Conservation (phyloP, 1,140 invertebrate genomes). For the Zaprionus davidi region DNA sequence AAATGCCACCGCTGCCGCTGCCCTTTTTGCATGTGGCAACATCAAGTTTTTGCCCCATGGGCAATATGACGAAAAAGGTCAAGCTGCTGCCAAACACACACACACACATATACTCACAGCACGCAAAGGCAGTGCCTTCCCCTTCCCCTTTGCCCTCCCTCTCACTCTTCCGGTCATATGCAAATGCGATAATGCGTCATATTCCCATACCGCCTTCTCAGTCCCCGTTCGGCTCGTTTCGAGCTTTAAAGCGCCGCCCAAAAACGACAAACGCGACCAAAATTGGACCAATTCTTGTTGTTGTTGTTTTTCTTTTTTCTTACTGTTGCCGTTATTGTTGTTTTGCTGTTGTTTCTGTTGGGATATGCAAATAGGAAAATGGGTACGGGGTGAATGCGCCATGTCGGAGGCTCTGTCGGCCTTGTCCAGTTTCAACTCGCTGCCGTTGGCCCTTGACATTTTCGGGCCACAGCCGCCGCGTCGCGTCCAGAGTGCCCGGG, state of each 20-base stretch:
- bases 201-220: constrained; percentile 12
- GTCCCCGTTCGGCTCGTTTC: not conserved
- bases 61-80: constrained; percentile 33
- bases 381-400: constrained; percentile 13
- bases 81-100: constrained; percentile 14
- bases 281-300: constrained; percentile 62
- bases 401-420: constrained; percentile 4
- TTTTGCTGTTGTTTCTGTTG: constrained; percentile 16
- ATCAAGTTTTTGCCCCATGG: constrained; percentile 11
- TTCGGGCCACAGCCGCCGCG: constrained; percentile 26
- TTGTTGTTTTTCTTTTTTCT: constrained; percentile 13
- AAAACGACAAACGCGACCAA: constrained; percentile 60
- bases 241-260: constrained; percentile 39
- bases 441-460: constrained; percentile 69
- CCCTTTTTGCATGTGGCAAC: constrained; percentile 5
- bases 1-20: not conserved
- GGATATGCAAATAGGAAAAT: constrained; percentile 61
- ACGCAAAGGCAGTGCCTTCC: not conserved
- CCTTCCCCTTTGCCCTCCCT: not conserved
- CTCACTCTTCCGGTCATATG: constrained; percentile 35
- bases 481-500: not conserved
- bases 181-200: constrained; percentile 47
- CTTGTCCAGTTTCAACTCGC: constrained; percentile 43
- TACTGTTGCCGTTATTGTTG: not conserved
- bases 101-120: not conserved